Conservation (phyloP, 2,113 vertebrate genomes). For the Nestor notabilis region DNA sequence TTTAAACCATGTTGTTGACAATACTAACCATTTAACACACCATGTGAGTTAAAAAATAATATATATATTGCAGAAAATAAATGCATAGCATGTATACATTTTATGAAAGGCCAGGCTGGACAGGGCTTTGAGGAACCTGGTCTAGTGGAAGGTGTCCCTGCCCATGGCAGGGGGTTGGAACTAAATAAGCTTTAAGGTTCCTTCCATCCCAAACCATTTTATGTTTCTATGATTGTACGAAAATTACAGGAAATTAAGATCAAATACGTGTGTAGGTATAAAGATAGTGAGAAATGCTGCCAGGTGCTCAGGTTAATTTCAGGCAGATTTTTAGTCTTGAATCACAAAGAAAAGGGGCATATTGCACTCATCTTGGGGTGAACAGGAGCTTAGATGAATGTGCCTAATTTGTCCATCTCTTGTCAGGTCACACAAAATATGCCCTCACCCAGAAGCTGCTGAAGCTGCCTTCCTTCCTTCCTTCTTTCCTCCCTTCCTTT, state of each 20-base stretch:
- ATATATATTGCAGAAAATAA: neutral
- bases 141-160: neutral
- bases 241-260: neutral
- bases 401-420: neutral
- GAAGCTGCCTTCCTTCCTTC: no score
- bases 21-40: neutral
- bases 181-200: neutral
- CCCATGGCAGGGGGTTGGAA: neutral
- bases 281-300: neutral
- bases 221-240: neutral
- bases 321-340: neutral
- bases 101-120: neutral
- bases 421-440: neutral
- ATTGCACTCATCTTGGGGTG: neutral
- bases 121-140: neutral
- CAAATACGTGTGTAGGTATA: neutral
- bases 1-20: neutral
- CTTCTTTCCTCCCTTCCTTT: no score
- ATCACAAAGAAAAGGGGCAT: accelerated
- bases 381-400: neutral
- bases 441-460: neutral
- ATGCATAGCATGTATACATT: accelerated
- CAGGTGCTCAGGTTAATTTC: accelerated
- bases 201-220: neutral
- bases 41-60: neutral